Base-by-base conservation (phyloP, 2,888 invertebrate genomes). In the Gryllus longicercus region DNA sequence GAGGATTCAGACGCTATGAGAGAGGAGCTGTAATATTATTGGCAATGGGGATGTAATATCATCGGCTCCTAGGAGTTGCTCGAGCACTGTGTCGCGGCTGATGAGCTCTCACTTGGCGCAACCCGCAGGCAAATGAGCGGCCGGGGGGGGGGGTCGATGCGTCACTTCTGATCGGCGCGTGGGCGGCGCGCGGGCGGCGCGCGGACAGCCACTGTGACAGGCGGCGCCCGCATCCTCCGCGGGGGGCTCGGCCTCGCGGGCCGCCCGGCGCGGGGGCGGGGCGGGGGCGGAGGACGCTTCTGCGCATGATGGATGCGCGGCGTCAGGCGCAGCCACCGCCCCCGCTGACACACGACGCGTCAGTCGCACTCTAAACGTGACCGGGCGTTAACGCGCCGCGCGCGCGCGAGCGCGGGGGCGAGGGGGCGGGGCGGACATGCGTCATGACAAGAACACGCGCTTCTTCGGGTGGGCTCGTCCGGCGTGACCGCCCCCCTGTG, bases 401-500 rank as follows among this genome's bases (percentile, higher is more conserved):
- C 63, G 16, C 51, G 16, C 51, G 12, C 51, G 51, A 51, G 51
- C 51, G 51, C 63, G 63, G 38, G 38, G 38, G 1, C 0, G 11
- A 4, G 16, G 16, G n/a, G 16, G 16, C 63, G 63, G n/a, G 63
- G 16, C 16, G 16, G 63, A 63, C 63, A 63, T 63, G 63, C 63
- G 16, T 63, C 63, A 63, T 63, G 63, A 63, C 63, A 63, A 63
- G 63, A 63, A 63, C 63, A 63, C 63, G 63, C 63, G 63, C n/a
- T 18, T 63, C 63, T 63, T 63, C 8, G n/a, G 63, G n/a, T 38
- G 38, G 38, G 38, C 38, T 38, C 38, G 38, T 38, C 8, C 38
- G 38, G 38, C 38, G 5, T 0, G 5, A 8, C 38, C 38, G 1
- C 38, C 38, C 38, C 38, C 38, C 38, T 38, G 38, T 8, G 38